Evolutionary conservation across 1,140 invertebrate species (phyloP).

Genomic region (Prorops nasuta): DNA sequence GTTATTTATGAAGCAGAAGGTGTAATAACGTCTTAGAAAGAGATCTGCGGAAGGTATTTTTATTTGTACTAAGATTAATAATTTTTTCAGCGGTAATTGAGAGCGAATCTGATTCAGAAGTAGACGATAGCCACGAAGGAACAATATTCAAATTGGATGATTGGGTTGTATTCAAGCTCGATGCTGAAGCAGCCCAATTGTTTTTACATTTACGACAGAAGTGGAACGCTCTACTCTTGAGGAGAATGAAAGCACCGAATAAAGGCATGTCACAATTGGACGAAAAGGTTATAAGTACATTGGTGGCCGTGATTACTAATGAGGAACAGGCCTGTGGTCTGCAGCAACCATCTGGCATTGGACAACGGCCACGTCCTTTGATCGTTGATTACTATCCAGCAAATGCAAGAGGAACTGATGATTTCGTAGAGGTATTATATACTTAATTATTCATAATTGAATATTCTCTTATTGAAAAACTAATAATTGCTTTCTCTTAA

Average conservation of each 20-base stretch:
- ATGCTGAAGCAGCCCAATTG: slow-evolving; percentile 66
- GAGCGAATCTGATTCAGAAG: slow-evolving; percentile 63
- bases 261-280: slow-evolving; percentile 67
- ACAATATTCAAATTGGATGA: slow-evolving; percentile 72
- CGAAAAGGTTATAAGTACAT: slow-evolving; percentile 69
- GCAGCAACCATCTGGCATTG: slow-evolving; percentile 73
- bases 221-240: slow-evolving; percentile 73
- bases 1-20: slow-evolving; percentile 59
- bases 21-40: slow-evolving; percentile 21
- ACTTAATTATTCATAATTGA: too few species aligned
- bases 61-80: slow-evolving; percentile 42
- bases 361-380: slow-evolving; percentile 71
- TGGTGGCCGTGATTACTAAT: slow-evolving; percentile 68
- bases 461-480: too few species aligned
- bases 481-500: background rate
- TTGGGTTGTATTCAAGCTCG: slow-evolving; percentile 76
- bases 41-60: slow-evolving; percentile 16
- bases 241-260: slow-evolving; percentile 70
- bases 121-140: slow-evolving; percentile 63
- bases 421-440: slow-evolving; percentile 39
- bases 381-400: slow-evolving; percentile 59
- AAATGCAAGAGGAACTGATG: slow-evolving; percentile 42
- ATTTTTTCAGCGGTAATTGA: slow-evolving; percentile 47
- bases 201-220: slow-evolving; percentile 74
- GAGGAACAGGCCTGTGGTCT: slow-evolving; percentile 73